Conservation (phyloP, 2,888 invertebrate genomes). For the Brenthis hecate region DNA sequence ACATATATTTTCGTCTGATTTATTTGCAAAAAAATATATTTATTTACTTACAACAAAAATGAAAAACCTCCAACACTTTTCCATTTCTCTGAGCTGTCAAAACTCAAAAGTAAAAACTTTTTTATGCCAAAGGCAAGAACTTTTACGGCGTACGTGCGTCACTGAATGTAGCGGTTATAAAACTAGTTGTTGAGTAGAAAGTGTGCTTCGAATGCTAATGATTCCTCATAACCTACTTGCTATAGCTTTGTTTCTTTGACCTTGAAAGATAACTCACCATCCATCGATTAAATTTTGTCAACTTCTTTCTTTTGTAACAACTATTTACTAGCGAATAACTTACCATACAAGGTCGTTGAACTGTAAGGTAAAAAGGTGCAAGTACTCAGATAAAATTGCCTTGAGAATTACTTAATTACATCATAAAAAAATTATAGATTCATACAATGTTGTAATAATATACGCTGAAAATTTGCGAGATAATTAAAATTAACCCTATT, state of each 20-base stretch:
- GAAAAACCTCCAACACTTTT: constrained; percentile 47
- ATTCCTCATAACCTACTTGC: constrained; percentile 49
- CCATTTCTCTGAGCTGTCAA: constrained; percentile 41
- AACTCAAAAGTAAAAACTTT: constrained; percentile 23
- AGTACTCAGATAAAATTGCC: background rate
- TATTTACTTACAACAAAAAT: constrained; percentile 48
- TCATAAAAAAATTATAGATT: background rate
- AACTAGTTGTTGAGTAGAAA: constrained; percentile 45
- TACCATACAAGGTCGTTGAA: constrained; percentile 9
- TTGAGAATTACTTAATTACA: constrained; percentile 5
- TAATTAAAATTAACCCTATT: too few relatives aligned
- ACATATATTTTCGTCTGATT: too few relatives aligned
- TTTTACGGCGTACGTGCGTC: constrained; percentile 46
- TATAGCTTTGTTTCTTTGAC: constrained; percentile 32
- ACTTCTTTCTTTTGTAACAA: constrained; percentile 3
- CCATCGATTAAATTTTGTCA: background rate
- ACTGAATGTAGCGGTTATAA: constrained; percentile 46
- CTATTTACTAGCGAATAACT: background rate
- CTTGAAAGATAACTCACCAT: constrained; percentile 27
- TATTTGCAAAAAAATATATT: background rate
- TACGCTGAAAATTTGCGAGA: too few relatives aligned
- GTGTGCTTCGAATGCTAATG: constrained; percentile 59
- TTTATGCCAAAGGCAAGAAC: constrained; percentile 17
- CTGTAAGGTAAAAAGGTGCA: background rate
- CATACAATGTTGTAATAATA: too few relatives aligned